Evolutionary conservation across 1,140 invertebrate genomes (phyloP), one percentile per base, ranked within the genome.

Genomic region (Tetraneura akinire): DNA sequence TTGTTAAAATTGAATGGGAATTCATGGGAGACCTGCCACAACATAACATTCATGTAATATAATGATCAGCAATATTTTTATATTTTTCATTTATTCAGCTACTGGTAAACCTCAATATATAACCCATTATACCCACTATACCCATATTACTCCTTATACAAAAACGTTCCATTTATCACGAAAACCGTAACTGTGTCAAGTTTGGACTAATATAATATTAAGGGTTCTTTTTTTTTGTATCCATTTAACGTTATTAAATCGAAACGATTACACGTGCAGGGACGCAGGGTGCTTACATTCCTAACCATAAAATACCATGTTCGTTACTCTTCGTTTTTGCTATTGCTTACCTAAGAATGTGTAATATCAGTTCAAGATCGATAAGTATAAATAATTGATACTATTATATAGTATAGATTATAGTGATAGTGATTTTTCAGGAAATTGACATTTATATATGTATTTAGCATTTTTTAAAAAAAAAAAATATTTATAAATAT

Each of bases 1-100:
- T 84, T 84, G 8, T 80, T 80, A 3, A 47, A 13, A 26, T 78
- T 57, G 23, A 60, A 78, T 9, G 74, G 55, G 18, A 45, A 62
- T 29, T 26, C 55, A 26, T 47, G 23, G 0, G 55, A 78, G 9
- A 78, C 37, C 74, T 78, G 53, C 45, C 45, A 29, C 18, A 42
- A 62, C 21, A 78, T 26, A 62, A 60, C 13, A 8, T 60, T 18
- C 21, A 23, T 62, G 18, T 11, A 78, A 4, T n/a, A 37, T 57
- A 45, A 1, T 9, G 16, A 14, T 57, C 14, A 76, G 57, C 29
- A 18, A 23, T 47, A 47, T 68, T 37, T 37, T 37, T n/a, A n/a
- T n/a, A n/a, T n/a, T 21, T 68, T 45, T 45, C 32, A 37, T 37
- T 62, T n/a, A n/a, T n/a, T n/a, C n/a, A n/a, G n/a, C n/a, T n/a